Evolutionary conservation across 2,888 invertebrate species (phyloP), one percentile per base, ranked within the genome.

Genomic region (Agrilus biguttatus): DNA sequence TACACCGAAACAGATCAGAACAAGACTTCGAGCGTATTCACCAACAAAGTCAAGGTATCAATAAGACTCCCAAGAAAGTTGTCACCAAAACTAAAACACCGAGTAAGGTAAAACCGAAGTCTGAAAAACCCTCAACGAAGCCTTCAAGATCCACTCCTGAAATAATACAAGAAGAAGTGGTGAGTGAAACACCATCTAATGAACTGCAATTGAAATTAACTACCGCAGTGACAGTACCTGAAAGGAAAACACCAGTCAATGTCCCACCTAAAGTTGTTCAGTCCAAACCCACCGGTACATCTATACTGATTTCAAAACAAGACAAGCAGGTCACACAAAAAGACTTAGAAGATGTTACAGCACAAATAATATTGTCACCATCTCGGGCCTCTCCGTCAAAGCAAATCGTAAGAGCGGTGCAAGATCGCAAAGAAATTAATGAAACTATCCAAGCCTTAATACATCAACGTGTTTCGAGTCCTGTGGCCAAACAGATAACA

Each of bases 1-100:
- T 95, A 43, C 93, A 95, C 63, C 74, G 55, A 44, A 77, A 80
- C 58, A 65, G 74, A 38, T 67, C 65, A 1, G 74, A 74, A 53
- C 69, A 69, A 37, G 75, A 75, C 53, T 75, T 75, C 49, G 81
- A 82, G 61, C 69, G 77, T 53, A 72, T 79, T 51, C 81, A 82
- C 57, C 78, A 79, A 47, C 78, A 80, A 53, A 71, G 73, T 44
- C 80, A 79, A 58, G 75, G 74, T 28, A 64, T 75, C 47, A 72
- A 74, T 21, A 79, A 77, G 53, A 69, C 66, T 47, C 60, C 66
- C 33, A 72, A 71, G 51, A 73, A 68, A 65, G 48, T 61, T 48
- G 28, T 48, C 3, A 43, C 53, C 4, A 62, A 66, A 36, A 64
- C 60, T 37, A 56, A 55, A 48, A 50, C 60, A 4, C 58, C 62